These are phyloP conservation scores for Leptinotarsa haldemani DNA, from an alignment of 2,888 invertebrate genomes.

Conservation along the genomic window DNA sequence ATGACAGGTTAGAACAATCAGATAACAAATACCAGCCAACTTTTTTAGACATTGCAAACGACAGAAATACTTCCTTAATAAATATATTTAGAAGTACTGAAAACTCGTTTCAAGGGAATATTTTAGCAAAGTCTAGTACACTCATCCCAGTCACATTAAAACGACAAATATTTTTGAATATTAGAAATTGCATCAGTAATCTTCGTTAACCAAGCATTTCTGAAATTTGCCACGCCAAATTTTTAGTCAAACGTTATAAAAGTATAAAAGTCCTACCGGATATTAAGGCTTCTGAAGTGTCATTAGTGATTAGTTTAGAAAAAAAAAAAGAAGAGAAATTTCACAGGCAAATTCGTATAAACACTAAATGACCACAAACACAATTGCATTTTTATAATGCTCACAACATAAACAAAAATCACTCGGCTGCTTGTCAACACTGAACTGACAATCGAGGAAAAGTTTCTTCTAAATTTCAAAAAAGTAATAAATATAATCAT, in stretches of 20 bases:
- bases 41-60: too few species aligned
- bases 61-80: too few species aligned
- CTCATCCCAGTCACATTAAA: background rate
- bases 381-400: constrained; percentile 16
- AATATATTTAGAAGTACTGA: too few species aligned
- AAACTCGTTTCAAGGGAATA: background rate
- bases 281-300: constrained; percentile 45
- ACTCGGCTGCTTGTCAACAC: constrained; percentile 24
- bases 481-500: constrained; percentile 38
- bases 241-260: constrained; percentile 48
- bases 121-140: background rate
- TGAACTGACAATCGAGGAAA: constrained; percentile 29
- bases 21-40: too few species aligned
- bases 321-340: constrained; percentile 18
- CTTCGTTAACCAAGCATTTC: background rate
- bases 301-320: constrained; percentile 35
- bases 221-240: constrained; percentile 26
- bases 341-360: constrained; percentile 26
- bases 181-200: background rate
- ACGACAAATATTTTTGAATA: background rate
- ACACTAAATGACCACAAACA: constrained; percentile 28
- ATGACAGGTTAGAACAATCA: too few species aligned
- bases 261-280: constrained; percentile 54
- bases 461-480: constrained; percentile 26
- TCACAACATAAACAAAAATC: constrained; percentile 17